A percentile compares a stretch with the other conserved stretches of the same genome.
Evolutionary conservation across 2,797 vertebrate genomes (phyloP).

Genomic region (Pygocentrus nattereri): DNA sequence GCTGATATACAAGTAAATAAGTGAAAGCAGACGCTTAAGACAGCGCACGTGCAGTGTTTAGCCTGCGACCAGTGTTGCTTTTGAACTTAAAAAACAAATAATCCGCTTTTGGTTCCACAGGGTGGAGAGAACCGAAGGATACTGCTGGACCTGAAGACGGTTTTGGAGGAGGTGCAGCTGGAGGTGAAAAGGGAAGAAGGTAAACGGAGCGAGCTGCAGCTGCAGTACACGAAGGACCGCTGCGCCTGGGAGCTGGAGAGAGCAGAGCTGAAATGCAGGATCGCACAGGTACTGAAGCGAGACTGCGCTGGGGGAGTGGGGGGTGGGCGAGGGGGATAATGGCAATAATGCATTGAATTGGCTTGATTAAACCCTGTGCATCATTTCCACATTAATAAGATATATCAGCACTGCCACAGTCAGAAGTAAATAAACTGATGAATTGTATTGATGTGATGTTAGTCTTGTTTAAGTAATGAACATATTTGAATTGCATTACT

Average conservation of each 20-base stretch:
- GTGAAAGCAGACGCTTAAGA: background rate
- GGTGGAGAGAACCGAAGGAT: slow-evolving; percentile 80
- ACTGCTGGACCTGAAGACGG: slow-evolving; percentile 77
- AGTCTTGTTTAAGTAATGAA: no score
- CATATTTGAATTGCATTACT: no score
- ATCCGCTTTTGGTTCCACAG: slow-evolving; percentile 60
- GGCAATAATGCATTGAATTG: no score
- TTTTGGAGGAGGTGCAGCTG: slow-evolving; percentile 77
- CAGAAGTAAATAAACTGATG: no score
- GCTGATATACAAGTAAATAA: slow-evolving; percentile 78
- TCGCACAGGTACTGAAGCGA: slow-evolving; percentile 76
- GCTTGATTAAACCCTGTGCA: no score
- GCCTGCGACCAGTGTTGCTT: background rate
- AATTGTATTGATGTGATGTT: no score
- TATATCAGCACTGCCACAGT: no score
- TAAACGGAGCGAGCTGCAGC: slow-evolving; percentile 76
- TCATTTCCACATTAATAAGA: no score
- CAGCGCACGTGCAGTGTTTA: background rate
- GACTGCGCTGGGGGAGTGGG: no score
- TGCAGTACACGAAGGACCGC: slow-evolving; percentile 78
- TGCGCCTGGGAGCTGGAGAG: slow-evolving; percentile 81
- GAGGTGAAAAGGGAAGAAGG: slow-evolving; percentile 80
- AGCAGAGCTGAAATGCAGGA: slow-evolving; percentile 76
- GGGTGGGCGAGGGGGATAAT: no score
- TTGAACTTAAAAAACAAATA: background rate